Percentiles rank a stretch among this genome's conserved stretches.
Evolutionary conservation across 2,113 vertebrate species (phyloP).

Genomic region (Eubucco bourcierii): DNA sequence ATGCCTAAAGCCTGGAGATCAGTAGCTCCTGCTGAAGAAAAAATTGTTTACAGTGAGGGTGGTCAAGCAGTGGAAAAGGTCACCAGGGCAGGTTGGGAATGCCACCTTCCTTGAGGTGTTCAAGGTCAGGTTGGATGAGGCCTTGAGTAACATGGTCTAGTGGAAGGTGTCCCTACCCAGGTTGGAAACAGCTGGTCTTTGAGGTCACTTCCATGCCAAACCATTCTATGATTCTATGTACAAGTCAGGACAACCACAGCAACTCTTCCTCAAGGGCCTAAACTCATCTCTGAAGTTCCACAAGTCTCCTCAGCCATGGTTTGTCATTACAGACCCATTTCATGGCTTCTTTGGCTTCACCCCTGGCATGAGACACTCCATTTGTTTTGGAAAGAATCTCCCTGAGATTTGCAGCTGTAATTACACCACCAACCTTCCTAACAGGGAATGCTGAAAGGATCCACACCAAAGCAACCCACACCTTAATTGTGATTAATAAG

Average conservation of each 20-base stretch:
- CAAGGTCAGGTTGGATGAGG: no score
- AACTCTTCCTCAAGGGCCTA: neutral
- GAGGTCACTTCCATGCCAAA: no score
- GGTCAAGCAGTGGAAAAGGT: no score
- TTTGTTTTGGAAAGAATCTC: conserved; percentile 60
- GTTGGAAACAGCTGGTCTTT: no score
- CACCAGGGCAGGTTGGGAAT: no score
- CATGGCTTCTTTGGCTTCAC: neutral
- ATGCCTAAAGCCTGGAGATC: neutral
- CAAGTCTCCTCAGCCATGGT: neutral
- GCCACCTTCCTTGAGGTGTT: no score
- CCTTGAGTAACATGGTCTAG: no score
- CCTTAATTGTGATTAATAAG: conserved; percentile 59
- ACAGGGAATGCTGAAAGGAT: conserved; percentile 32
- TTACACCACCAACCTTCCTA: conserved; percentile 32
- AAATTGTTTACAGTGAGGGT: no score
- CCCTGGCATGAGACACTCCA: conserved; percentile 1
- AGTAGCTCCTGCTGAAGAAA: neutral
- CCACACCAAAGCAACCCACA: conserved; percentile 6
- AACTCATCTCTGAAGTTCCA: neutral
- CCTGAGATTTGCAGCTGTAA: conserved; percentile 49
- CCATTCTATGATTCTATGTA: neutral
- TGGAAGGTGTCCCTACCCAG: no score
- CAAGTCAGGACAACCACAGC: neutral
- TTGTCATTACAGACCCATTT: neutral